Base-by-base conservation (phyloP, 2,888 invertebrate genomes). In the Leptopilina drosophilae region DNA sequence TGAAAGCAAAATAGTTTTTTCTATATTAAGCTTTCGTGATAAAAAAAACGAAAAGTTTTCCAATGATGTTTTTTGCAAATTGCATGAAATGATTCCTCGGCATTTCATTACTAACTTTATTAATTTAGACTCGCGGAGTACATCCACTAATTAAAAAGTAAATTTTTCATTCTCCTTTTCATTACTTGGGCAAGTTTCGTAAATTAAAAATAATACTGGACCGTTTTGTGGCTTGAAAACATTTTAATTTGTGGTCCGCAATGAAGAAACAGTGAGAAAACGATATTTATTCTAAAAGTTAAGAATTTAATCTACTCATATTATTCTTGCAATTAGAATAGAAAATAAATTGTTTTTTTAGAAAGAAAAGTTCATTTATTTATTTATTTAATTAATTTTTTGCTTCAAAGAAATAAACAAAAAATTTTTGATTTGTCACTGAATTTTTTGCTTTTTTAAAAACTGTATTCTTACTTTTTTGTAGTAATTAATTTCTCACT, bases 21-120 rank as follows among this genome's bases (percentile, higher is more conserved):
- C 49, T 59, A 2, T 62, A 62, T 20, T n/a, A 5, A 15, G 20
- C 4, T 62, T 62, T 62, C 8, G 62, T 15, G 15, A 62, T 3
- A 5, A 62, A 62, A 62, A 12, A 12, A n/a, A 59, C 12, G n/a
- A 59, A n/a, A 59, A 62, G 62, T 62, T 62, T 62, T 20, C 15
- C 62, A 62, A 62, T 62, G 62, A 62, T 8, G 62, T 62, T 62
- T 49, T 49, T 49, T 49, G 49, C 49, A 49, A 49, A 49, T 9
- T 49, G 49, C 49, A 49, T 49, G 49, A 62, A 62, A 9, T 62
- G 20, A 62, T 15, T 62, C 20, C 20, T 62, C 15, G 15, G 15
- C 62, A 62, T 62, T 62, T 62, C 62, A 62, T 62, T 62, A 62
- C n/a, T 62, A 62, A 62, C 62, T 62, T 62, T 62, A 62, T 62